Evolutionary conservation across 2,113 vertebrate genomes (phyloP).

Genomic region (Tonatia bakeri): DNA sequence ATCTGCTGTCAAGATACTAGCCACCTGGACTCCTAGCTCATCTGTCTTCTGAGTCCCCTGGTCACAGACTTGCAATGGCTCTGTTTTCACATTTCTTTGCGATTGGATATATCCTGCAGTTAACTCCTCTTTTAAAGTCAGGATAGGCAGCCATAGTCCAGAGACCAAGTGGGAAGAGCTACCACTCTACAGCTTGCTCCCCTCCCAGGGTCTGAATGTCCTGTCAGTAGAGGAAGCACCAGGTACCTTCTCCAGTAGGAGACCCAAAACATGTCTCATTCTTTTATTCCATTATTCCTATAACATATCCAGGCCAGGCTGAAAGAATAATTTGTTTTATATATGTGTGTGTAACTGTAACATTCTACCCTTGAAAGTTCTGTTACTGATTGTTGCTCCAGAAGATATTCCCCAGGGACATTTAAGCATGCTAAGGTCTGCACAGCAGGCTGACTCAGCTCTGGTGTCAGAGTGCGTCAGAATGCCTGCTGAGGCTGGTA

Average conservation of each 20-base stretch:
- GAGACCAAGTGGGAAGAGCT: neutral
- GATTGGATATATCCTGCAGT: neutral
- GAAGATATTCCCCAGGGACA: neutral
- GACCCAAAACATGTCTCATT: neutral
- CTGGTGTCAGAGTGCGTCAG: neutral
- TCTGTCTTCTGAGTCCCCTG: neutral
- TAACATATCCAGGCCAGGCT: neutral
- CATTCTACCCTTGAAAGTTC: neutral
- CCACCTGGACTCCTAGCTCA: neutral
- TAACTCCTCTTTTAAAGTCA: neutral
- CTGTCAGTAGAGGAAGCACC: neutral
- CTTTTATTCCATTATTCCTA: conserved; percentile 38
- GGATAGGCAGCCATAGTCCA: neutral
- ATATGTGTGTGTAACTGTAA: neutral
- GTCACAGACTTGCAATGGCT: neutral
- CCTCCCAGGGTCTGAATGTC: neutral
- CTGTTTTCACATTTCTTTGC: neutral
- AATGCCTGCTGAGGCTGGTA: neutral
- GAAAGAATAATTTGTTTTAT: conserved; percentile 5
- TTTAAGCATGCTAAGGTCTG: neutral
- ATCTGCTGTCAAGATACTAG: neutral
- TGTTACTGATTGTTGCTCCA: conserved; percentile 36
- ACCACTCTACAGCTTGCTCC: neutral
- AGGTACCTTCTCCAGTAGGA: neutral
- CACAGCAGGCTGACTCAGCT: conserved; percentile 45